Base-by-base conservation (phyloP, 2,113 vertebrate species). In the Tor tambroides region DNA sequence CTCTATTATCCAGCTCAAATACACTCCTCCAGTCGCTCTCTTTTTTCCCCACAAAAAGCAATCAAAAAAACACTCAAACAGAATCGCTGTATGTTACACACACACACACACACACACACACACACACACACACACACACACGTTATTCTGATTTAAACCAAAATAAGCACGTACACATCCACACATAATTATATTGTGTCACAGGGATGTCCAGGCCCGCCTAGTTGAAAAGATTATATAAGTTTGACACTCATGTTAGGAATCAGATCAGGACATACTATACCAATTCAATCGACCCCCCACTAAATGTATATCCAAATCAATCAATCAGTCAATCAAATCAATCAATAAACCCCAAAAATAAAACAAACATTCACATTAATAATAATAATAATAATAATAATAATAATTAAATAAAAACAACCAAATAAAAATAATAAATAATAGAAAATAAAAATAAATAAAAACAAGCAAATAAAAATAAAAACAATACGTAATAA, bases 1-100 rank as follows among this genome's bases (percentile, higher is more conserved):
- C 81, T 86, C 87, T 86, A 89, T 91, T 91, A 81, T 86, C 65
- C 87, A 74, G 74, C 84, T 79, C 89, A 72, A 83, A 86, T 77
- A 69, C 88, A 83, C 77, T 81, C 78, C 67, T 71, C 32, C 74
- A 63, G 54, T 80, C 84, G 15, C 67, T 49, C 35, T 46, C 61
- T 12, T 76, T 72, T 35, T 26, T 23, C 8, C 56, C 26, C 28
- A 56, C 76, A 79, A 56, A 79, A 79, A 79, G 49, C 49, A 56
- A 51, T 69, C 1, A 41, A 19, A 14, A 43, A 38, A 59, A 65
- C 84, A 46, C 56, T 71, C 76, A 65, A 71, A 79, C 71, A 74
- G 41, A 35, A 46, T 5, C 8, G 11, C 76, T 84, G 72, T 56
- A 30, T 32, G 38, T 75, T 65, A n/a, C n/a, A n/a, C 30, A 2